Evolutionary conservation across 2,113 vertebrate species (phyloP), one percentile per base, ranked within the genome.

Genomic region (Thalassoma bifasciatum): DNA sequence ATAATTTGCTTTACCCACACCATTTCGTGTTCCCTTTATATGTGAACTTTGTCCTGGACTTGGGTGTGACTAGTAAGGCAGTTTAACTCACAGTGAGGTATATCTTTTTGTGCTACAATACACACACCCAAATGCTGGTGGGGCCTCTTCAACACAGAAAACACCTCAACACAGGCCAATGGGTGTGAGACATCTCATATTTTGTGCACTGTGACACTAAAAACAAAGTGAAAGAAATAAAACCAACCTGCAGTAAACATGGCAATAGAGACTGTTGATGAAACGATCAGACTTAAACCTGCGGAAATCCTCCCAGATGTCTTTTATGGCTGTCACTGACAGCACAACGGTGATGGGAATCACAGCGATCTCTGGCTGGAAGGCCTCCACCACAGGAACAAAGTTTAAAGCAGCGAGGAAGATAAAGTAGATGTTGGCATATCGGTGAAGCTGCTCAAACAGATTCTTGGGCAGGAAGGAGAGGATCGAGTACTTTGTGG

Each of bases 401-500:
- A 93, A 93, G 82, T 93, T 94, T 17, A 93, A 76, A 2, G 56
- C 82, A 10, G 83, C 84, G 21, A 94, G 60, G 62, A 91, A 89
- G 62, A 93, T 58, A 58, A 94, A 93, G 80, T 93, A 94, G 14
- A 93, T 4, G 21, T 94, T 94, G 44, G 88, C 92, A 1, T 89
- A 61, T 9, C 92, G 91, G 68, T 93, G 91, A 8, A 94, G 86
- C 57, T 94, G 92, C 72, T 93, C 91, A 16, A 94, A 94, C 24
- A 94, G 79, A 58, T 94, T 94, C 67, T 88, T 93, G 1, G 93
- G 92, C 14, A 94, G 46, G 66, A 94, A 94, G 7, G 93, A 93
- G 0, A 94, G 76, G 3, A 92, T 8, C 0, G 92, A 92, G 66
- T 94, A 93, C 64, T 93, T 93, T 2, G 84, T 88, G 24, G 91